Base-by-base conservation (phyloP, 2,888 invertebrate species). In the Cecidostiba fungosa region DNA sequence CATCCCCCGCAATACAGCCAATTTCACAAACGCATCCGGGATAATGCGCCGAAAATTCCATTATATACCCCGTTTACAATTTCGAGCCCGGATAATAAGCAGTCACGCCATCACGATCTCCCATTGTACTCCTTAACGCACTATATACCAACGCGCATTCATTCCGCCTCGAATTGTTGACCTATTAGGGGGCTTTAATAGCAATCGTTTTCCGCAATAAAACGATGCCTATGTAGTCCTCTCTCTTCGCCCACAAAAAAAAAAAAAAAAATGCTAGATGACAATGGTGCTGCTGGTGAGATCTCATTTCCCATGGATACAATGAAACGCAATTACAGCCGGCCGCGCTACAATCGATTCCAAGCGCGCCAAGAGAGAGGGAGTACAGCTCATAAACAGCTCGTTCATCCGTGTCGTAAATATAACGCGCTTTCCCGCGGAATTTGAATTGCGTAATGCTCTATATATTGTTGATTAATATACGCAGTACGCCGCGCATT, bases 311-410 rank as follows among this genome's bases (percentile, higher is more conserved):
- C 50, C 66, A 69, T 39, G 69, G 47, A 50, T 39, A 80, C 73
- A 81, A 73, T 62, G 73, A 81, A 73, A 62, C 29, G 81, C 81
- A 81, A 81, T 81, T 73, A 81, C 72, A 81, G n/a, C 62, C 32
- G 32, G 12, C 39, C 16, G 29, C 70, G 29, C 39, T 12, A 3
- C 16, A 16, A 36, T 62, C 66, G 66, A 66, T 66, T 26, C 66
- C 26, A 23, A 8, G 54, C 19, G 29, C 1, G n/a, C 79, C 29
- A 70, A 47, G 70, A 50, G 62, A 62, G 29, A 39, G 23, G 3
- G 14, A 78, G 66, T n/a, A 32, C 0, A 47, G 72, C 73, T 59
- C 81, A 62, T 73, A 73, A 81, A 81, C 59, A 72, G 80, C 59
- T 72, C 80, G 80, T 72, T 72, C 72, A 32, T 39, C 10, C 39